Conservation (phyloP, 2,113 vertebrate genomes). For the Callionymus lyra region DNA sequence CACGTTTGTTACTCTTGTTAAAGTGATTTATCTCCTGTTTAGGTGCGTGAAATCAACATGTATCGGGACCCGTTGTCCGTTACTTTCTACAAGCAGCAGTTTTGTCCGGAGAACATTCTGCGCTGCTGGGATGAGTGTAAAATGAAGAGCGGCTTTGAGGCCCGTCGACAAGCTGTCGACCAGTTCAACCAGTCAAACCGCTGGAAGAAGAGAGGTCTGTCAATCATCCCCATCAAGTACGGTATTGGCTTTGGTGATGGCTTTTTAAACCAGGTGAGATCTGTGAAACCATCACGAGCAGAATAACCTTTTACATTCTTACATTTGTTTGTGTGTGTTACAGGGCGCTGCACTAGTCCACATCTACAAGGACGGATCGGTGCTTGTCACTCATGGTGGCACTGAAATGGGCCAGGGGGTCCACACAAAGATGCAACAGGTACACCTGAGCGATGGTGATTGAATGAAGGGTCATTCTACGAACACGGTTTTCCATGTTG, state of each 20-base stretch:
- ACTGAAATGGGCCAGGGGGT: conserved; percentile 78
- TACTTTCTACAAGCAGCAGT: conserved; percentile 70
- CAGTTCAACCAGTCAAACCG: conserved; percentile 72
- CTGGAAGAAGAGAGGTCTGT: conserved; percentile 79
- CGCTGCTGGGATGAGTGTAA: conserved; percentile 77
- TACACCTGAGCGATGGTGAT: conserved; percentile 6
- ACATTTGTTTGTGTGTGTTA: conserved; percentile 3
- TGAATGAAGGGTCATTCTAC: too few relatives aligned
- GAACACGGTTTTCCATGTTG: too few relatives aligned
- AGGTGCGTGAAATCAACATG: conserved; percentile 78
- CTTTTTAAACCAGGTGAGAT: conserved; percentile 72
- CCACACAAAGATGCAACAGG: conserved; percentile 76
- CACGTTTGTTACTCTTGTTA: not conserved
- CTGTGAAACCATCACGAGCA: too few relatives aligned
- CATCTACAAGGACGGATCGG: conserved; percentile 78
- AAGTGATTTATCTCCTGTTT: not conserved
- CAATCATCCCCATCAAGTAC: conserved; percentile 75
- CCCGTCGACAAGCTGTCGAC: conserved; percentile 39
- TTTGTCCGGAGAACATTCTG: conserved; percentile 64
- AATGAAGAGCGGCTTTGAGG: conserved; percentile 50
- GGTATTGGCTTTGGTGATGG: conserved; percentile 65
- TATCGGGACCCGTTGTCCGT: conserved; percentile 63
- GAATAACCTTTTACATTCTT: too few relatives aligned
- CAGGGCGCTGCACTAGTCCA: conserved; percentile 76
- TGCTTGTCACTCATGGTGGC: conserved; percentile 74